Evolutionary conservation across 37 sponge, comb jelly and placozoan genomes (phyloP).

Genomic region (Bolinopsis microptera): DNA sequence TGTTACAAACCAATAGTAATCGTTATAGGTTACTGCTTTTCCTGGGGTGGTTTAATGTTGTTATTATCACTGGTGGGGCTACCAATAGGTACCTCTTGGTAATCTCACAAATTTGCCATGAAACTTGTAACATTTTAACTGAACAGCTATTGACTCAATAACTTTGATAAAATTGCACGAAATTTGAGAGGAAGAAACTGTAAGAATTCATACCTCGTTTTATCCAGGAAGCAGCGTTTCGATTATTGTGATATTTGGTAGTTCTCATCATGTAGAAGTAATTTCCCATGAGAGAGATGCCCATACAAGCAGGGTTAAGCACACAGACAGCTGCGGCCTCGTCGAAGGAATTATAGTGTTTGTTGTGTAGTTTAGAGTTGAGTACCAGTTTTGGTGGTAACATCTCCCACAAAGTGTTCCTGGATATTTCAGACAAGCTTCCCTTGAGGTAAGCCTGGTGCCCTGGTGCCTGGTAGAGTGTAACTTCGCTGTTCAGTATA

Average conservation of each 20-base stretch:
- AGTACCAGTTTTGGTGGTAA: not conserved
- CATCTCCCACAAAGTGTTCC: not conserved
- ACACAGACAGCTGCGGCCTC: conserved; percentile 13
- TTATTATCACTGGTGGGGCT: too few species aligned
- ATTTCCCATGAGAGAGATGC: not conserved
- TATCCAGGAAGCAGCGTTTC: not conserved
- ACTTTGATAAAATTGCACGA: too few species aligned
- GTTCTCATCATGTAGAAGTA: not conserved
- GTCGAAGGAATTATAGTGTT: not conserved
- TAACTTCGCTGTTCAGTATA: not conserved
- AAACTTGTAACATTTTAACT: too few species aligned
- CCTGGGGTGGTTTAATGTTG: not conserved
- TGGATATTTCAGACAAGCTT: not conserved
- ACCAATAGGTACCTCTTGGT: too few species aligned
- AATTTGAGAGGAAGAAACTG: too few species aligned
- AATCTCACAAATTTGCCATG: too few species aligned
- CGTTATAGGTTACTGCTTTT: not conserved
- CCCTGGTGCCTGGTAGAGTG: not conserved
- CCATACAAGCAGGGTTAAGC: not conserved
- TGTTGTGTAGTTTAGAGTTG: not conserved
- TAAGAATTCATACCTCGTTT: not conserved
- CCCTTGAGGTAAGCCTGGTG: not conserved
- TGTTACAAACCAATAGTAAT: not conserved
- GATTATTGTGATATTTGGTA: not conserved
- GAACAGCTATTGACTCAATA: too few species aligned